Base-by-base conservation (phyloP, 2,113 vertebrate species). In the rabbit (Oryctolagus cuniculus) region DNA sequence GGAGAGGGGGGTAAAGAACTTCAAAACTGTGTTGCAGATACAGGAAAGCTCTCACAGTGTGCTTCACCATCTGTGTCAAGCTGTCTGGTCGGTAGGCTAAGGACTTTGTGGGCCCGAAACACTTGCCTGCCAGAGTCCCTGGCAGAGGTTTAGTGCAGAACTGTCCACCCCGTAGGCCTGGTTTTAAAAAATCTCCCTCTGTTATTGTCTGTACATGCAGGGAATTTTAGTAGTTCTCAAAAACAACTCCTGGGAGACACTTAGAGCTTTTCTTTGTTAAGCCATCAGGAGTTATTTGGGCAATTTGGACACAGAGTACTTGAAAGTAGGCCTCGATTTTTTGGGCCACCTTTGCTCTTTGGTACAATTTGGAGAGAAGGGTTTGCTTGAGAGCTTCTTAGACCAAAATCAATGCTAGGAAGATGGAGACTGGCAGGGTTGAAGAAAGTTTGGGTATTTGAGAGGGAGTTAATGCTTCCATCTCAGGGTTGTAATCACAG, bases 221-320 rank as follows among this genome's bases (percentile, higher is more conserved):
- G 31, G 36, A 24, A 31, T 61, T 86, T 55, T 58, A 58, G 25
- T 55, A 16, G 25, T 70, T 21, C 22, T 80, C 66, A 70, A 80
- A 91, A 83, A 49, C 10, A 80, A 12, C 27, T 22, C 51, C 10
- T 9, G 29, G 69, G 44, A 58, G 27, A 44, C 67, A 81, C 29
- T 31, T 21, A 83, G 77, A 58, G 15, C 44, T 38, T 38, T 38
- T 78, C 53, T 90, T 95, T 90, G 74, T 93, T 58, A 78, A 38
- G 36, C 70, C 66, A 44, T 53, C 72, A 94, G 55, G 19, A 75
- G 5, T 74, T 85, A 83, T 75, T 89, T 44, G 44, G 38, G 74
- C 66, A 67, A 82, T 95, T 73, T 75, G 63, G 58, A 79, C 36
- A 73, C 29, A 53, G 25, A 66, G 12, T 69, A 82, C 67, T 38